These are phyloP conservation scores for Hycleus phaleratus DNA, from an alignment of 1,140 invertebrate species.

Conservation along the genomic window DNA sequence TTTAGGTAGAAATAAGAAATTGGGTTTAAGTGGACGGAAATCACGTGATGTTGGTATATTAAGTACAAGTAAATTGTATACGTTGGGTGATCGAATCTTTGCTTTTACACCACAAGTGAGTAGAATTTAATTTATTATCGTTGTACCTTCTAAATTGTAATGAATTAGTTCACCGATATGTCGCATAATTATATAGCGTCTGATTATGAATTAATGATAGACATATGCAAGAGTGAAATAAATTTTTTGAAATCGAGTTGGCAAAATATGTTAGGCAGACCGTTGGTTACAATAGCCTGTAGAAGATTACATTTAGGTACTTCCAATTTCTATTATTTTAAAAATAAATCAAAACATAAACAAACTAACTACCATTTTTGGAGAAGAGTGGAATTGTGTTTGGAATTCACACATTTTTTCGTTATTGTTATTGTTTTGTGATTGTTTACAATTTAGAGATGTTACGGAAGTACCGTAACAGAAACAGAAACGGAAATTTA, in stretches of 20 bases:
- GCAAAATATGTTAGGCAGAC: constrained; percentile 89
- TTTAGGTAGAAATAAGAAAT: constrained; percentile 85
- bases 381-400: too few species aligned
- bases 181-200: constrained; percentile 94
- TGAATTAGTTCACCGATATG: constrained; percentile 87
- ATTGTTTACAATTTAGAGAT: neutral
- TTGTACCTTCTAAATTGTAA: constrained; percentile 24
- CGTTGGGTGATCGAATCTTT: constrained; percentile 90
- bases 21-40: constrained; percentile 87
- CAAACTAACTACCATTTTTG: too few species aligned
- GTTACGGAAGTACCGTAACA: too few species aligned
- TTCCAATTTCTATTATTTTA: neutral
- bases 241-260: constrained; percentile 94
- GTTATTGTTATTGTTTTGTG: too few species aligned
- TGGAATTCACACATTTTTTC: too few species aligned
- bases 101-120: constrained; percentile 97
- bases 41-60: constrained; percentile 94
- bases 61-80: constrained; percentile 97
- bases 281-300: constrained; percentile 81
- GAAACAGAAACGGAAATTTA: too few species aligned
- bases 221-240: constrained; percentile 93
- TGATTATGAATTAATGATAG: constrained; percentile 93
- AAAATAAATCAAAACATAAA: too few species aligned
- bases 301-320: constrained; percentile 89
- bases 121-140: constrained; percentile 32